phyloP scores from a whole-genome alignment of 2,113 vertebrate species.

The Neopipo cinnamomea region DNA sequence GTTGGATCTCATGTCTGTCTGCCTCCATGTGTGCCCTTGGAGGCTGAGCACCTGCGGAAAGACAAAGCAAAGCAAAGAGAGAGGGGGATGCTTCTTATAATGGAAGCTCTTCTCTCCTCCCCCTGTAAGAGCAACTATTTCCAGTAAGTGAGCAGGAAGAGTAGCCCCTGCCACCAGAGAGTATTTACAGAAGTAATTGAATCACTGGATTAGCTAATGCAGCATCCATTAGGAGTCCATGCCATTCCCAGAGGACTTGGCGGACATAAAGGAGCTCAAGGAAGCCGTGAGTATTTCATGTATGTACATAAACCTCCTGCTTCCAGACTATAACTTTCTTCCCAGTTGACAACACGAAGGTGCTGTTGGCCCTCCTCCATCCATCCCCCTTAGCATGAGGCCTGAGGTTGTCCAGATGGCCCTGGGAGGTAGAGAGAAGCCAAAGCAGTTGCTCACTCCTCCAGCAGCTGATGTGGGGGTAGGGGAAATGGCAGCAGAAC shows the following conservation, averaged over 20 bases:
- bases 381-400: not conserved
- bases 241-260: constrained; percentile 62
- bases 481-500: constrained; percentile 23
- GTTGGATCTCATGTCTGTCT: not conserved
- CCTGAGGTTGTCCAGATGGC: constrained; percentile 58
- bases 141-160: constrained; percentile 75
- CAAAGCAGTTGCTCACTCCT: constrained; percentile 11
- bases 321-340: constrained; percentile 10
- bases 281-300: constrained; percentile 34
- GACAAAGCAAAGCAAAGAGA: not conserved
- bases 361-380: constrained; percentile 7
- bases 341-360: not conserved
- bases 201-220: constrained; percentile 83
- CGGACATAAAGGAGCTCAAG: constrained; percentile 35
- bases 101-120: constrained; percentile 34
- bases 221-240: constrained; percentile 77
- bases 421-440: constrained; percentile 24
- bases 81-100: not conserved
- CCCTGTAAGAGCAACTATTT: constrained; percentile 70
- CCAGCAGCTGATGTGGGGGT: constrained; percentile 39
- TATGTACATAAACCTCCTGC: constrained; percentile 23
- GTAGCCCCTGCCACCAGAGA: constrained; percentile 70
- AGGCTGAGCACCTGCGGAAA: not conserved
- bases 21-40: not conserved
- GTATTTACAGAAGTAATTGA: constrained; percentile 79